Base-by-base conservation (phyloP, 2,888 invertebrate genomes). In the Drosophila rubida region DNA sequence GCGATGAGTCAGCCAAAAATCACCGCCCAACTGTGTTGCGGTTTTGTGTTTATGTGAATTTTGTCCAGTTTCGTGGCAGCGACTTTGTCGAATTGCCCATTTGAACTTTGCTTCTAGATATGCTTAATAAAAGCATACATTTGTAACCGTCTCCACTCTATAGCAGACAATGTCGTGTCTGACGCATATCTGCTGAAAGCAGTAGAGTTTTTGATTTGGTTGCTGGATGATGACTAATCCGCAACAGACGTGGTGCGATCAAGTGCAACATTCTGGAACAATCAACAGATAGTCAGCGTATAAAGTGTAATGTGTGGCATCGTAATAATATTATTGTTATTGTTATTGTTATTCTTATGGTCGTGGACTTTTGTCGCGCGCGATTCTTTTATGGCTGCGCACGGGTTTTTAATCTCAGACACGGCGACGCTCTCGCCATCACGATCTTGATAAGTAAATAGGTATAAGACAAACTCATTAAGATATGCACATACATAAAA, bases 361-460 rank as follows among this genome's bases (percentile, higher is more conserved):
- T 23, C 54, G 62, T 37, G 46, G 22, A 55, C 51, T 69, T 57
- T 42, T 41, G 37, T 48, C 48, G 59, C 35, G 59, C 42, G 25
- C 60, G 57, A 37, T 39, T 60, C 50, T 59, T 69, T 76, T 60
- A 51, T 50, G 53, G 8, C 11, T 16, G 13, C 25, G 14, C 25
- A 49, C 37, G 42, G 35, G 16, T 30, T 35, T 35, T 51, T 62
- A 53, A 62, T 53, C 67, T 55, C 58, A 74, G 72, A 62, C 51
- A 42, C 27, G 45, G 61, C 35, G 74, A 49, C 74, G 74, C 66
- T 46, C 7, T 48, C 6, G 14, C 27, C 60, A 61, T 8, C 66
- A 51, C 76, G 55, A 71, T 41, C 54, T 51, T 51, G 57, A 53
- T 55, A 45, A 13, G 9, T 37, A 8, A 7, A 7, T 14, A 3